These are phyloP conservation scores for Pseudocheirus occidentalis DNA, from an alignment of 2,797 vertebrate species.

Conservation along the genomic window DNA sequence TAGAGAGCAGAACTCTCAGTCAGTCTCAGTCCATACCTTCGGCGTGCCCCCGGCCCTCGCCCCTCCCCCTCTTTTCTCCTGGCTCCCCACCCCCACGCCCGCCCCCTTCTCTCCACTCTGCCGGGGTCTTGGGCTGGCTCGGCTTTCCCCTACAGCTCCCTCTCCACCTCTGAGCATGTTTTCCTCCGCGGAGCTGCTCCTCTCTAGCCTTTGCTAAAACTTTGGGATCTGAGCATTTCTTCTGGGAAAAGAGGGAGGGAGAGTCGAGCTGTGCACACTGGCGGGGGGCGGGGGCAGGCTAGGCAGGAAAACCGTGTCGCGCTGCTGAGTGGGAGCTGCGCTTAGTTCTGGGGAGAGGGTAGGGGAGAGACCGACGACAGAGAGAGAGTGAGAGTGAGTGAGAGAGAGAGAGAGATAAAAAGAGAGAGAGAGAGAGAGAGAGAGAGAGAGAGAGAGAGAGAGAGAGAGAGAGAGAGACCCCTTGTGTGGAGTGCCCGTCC, in stretches of 20 bases:
- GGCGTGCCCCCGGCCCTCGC: conserved; percentile 54
- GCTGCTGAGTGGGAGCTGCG: conserved; percentile 9
- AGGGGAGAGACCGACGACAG: conserved; percentile 5
- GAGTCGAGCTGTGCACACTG: conserved; percentile 3
- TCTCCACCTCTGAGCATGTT: conserved; percentile 64
- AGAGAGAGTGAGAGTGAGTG: neutral
- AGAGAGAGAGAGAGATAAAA: neutral
- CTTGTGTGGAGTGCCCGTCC: neutral
- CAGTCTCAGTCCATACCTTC: conserved; percentile 27
- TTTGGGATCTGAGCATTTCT: conserved; percentile 11
- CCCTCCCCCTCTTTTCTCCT: conserved; percentile 11
- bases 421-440: neutral
- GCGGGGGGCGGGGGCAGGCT: conserved; percentile 32
- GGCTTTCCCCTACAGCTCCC: conserved; percentile 59
- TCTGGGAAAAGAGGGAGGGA: conserved; percentile 51
- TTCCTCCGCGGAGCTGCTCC: conserved; percentile 66
- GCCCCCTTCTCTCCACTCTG: conserved; percentile 54
- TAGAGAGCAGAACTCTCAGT: conserved; percentile 42
- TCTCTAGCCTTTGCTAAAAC: conserved; percentile 64
- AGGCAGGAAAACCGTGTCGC: neutral
- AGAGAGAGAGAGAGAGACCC: neutral
- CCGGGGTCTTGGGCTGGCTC: conserved; percentile 65
- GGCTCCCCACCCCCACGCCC: conserved; percentile 63
- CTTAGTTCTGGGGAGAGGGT: conserved; percentile 18
- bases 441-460: neutral